Evolutionary conservation across 2,113 vertebrate genomes (phyloP).

Genomic region (Pogonocichla stellata): DNA sequence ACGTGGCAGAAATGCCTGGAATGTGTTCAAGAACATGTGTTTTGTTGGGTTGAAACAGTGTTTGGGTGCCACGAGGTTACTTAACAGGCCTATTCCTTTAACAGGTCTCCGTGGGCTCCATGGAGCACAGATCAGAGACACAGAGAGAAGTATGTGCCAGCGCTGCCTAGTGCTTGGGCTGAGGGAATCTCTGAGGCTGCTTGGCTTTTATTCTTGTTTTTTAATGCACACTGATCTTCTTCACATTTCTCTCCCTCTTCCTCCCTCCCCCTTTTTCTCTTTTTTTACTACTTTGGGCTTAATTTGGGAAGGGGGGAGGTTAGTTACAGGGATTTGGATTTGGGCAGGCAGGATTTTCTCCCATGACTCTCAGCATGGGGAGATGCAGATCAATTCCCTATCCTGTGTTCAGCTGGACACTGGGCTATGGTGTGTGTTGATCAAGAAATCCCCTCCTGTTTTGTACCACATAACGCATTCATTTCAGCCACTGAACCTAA

Average conservation of each 20-base stretch:
- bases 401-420: conserved; percentile 82
- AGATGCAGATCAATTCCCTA: conserved; percentile 77
- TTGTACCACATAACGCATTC: conserved; percentile 70
- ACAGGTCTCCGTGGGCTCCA: conserved; percentile 73
- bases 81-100: conserved; percentile 56
- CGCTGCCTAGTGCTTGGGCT: background rate
- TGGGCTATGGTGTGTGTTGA: conserved; percentile 72
- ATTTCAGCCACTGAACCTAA: conserved; percentile 78
- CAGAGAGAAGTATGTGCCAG: conserved; percentile 70
- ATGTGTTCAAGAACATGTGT: background rate
- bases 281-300: conserved; percentile 23
- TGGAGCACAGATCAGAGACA: conserved; percentile 67
- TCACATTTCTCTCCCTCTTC: background rate
- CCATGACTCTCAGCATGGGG: conserved; percentile 75
- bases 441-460: conserved; percentile 78
- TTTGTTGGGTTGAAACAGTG: background rate
- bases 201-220: background rate
- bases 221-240: background rate
- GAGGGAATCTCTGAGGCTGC: conserved; percentile 45
- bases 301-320: conserved; percentile 51
- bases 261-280: background rate
- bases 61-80: conserved; percentile 7
- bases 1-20: background rate
- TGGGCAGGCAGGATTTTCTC: conserved; percentile 68
- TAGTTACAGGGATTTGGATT: conserved; percentile 73